Base-by-base conservation (phyloP, 1,140 invertebrate species). In the Diorhabda sublineata region DNA sequence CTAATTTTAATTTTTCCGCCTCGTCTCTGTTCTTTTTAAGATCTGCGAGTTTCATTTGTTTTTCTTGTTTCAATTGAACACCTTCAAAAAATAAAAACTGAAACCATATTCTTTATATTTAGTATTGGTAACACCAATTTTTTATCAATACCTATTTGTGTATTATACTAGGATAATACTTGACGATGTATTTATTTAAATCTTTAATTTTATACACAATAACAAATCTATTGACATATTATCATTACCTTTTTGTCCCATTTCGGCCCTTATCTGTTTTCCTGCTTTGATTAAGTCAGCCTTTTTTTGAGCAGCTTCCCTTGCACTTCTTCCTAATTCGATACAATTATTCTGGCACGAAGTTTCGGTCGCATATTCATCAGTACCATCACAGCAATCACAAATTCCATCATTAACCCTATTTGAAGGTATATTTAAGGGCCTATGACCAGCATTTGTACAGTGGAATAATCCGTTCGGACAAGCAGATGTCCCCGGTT, bases 381-480 rank as follows among this genome's bases (percentile, higher is more conserved):
- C 98, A 67, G 90, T 91, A 2, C 92, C 94, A 86, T 99, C 98
- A 85, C 98, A 99, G 75, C 98, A 99, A 83, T 99, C 96, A 84
- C 98, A 99, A 71, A 99, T 89, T 3, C 95, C 94, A 84, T 99
- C 98, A 80, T 98, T 98, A 0, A 99, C 72, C 61, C 92, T 85
- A 3, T 91, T 92, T 42, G 96, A 95, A 3, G 92, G 91, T 76
- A 99, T 90, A 75, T 93, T 87, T 60, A 86, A 75, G 0, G 94
- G 84, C 74, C 86, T 87, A 81, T 95, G 90, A 2, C 96, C 96
- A 59, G 89, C 86, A 84, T 99, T 99, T 52, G 90, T 86, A 81
- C 98, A 99, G 80, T 95, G 91, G 81, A 99, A 99, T 57, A 84
- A 69, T 4, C 80, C 78, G 64, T 77, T 69, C 5, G 77, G 73